phyloP scores from a whole-genome alignment of 2,797 vertebrate genomes.

The Ctenochaetus hawaiiensis region DNA sequence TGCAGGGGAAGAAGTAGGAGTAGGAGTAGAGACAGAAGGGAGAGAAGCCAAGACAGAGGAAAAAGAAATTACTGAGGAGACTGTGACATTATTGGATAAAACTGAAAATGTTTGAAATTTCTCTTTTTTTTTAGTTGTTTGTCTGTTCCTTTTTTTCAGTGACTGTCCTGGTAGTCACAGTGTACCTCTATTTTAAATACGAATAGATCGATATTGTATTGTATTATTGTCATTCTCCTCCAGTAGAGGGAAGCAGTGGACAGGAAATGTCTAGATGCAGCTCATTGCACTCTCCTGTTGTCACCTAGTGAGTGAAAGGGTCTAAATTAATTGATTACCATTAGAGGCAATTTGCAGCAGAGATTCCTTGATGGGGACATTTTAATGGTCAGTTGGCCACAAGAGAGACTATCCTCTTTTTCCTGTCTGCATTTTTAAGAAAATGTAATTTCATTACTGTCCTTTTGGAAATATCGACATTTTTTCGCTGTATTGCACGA shows the following conservation, averaged over 20 bases:
- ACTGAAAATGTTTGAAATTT: neutral
- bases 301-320: constrained; percentile 34
- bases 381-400: constrained; percentile 39
- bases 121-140: neutral
- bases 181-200: neutral
- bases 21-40: constrained; percentile 58
- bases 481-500: constrained; percentile 9
- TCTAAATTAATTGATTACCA: constrained; percentile 63
- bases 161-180: neutral
- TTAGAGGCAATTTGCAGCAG: constrained; percentile 54
- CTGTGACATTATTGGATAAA: constrained; percentile 1
- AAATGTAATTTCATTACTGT: neutral
- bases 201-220: neutral
- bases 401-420: constrained; percentile 32
- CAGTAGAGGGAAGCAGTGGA: constrained; percentile 80
- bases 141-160: neutral
- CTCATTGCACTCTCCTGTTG: constrained; percentile 9
- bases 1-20: constrained; percentile 60
- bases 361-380: constrained; percentile 54
- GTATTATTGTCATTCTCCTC: constrained; percentile 37
- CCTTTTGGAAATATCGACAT: constrained; percentile 1
- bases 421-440: constrained; percentile 4
- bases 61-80: constrained; percentile 41
- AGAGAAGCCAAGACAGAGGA: constrained; percentile 58
- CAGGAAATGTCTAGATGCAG: constrained; percentile 48